Base-by-base conservation (phyloP, 2,888 invertebrate genomes). In the Chrysolina haemoptera region DNA sequence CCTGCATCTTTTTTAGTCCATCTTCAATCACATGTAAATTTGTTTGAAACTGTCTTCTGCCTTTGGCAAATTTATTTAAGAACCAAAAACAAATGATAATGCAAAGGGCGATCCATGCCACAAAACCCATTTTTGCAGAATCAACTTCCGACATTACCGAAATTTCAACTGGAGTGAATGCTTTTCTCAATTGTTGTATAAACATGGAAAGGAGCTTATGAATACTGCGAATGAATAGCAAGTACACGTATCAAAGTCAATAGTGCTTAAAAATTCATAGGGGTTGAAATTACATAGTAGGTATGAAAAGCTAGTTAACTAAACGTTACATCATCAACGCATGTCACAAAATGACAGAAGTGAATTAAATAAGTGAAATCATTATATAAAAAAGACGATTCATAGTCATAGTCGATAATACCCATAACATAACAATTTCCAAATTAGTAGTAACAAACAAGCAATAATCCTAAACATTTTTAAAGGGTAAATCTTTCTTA, bases 21-120 rank as follows among this genome's bases (percentile, higher is more conserved):
- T 87, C 85, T 81, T 87, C 85, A 62, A 86, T 86, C 46, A 83
- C 84, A 68, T 84, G 83, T 68, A 88, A 79, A 78, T 88, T 88
- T 66, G 83, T 80, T 59, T 82, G 82, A 62, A 87, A 81, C 65
- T 84, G 84, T 67, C 83, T 79, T 66, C 86, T 76, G 0, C 87
- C 86, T 68, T 79, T 83, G 22, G 85, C 71, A 74, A 86, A 85
- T 65, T 82, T 84, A 27, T 78, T 83, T 20, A 85, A 78, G 27
- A 87, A 82, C 85, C 86, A 87, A 11, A 84, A 72, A 64, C 86
- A 86, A 8, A 84, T 74, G 27, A 85, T 76, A 0, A 85, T 71
- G 70, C 85, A 86, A 69, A 86, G 81, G 12, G 84, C 80, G 1
- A 87, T 48, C 85, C 85, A 85, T 6, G 83, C 27, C 27, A 80